Evolutionary conservation across 92 coral and sea anemone genomes (phyloP).

Genomic region (Muricea muricata): DNA sequence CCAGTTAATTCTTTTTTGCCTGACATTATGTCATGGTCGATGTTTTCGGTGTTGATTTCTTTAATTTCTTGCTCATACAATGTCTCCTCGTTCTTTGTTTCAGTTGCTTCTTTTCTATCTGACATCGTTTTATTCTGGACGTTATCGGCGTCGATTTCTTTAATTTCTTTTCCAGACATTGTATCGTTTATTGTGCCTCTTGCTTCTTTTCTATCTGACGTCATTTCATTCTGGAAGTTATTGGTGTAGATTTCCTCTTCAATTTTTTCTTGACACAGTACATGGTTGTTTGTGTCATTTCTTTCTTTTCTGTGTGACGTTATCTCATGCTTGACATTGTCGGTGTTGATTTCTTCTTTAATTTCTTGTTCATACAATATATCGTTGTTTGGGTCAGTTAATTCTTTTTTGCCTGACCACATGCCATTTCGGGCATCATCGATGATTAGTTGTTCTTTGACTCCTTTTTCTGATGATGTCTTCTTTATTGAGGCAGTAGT

Average conservation of each 20-base stretch:
- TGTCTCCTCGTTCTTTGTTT: not conserved
- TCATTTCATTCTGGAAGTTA: not conserved
- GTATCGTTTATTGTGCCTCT: not conserved
- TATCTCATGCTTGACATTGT: not conserved
- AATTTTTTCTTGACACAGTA: not conserved
- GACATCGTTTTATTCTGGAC: not conserved
- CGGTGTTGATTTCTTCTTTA: constrained; percentile 10
- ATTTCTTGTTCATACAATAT: not conserved
- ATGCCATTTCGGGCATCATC: not conserved
- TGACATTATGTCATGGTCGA: not conserved
- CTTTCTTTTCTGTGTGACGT: not conserved
- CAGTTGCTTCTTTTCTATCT: not conserved
- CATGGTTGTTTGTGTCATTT: not conserved
- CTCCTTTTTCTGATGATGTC: no score
- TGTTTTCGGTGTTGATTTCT: not conserved
- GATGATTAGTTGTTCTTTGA: not conserved
- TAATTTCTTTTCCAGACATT: not conserved
- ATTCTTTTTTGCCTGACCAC: not conserved
- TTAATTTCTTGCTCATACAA: not conserved
- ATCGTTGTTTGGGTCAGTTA: not conserved
- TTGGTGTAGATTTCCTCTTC: not conserved
- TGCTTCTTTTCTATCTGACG: not conserved
- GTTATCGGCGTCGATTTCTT: not conserved
- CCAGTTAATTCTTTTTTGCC: not conserved
- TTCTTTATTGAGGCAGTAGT: not conserved